phyloP scores from a whole-genome alignment of 37 sponge, comb jelly and placozoan species.

The Chondrilla cf. caribensis region DNA sequence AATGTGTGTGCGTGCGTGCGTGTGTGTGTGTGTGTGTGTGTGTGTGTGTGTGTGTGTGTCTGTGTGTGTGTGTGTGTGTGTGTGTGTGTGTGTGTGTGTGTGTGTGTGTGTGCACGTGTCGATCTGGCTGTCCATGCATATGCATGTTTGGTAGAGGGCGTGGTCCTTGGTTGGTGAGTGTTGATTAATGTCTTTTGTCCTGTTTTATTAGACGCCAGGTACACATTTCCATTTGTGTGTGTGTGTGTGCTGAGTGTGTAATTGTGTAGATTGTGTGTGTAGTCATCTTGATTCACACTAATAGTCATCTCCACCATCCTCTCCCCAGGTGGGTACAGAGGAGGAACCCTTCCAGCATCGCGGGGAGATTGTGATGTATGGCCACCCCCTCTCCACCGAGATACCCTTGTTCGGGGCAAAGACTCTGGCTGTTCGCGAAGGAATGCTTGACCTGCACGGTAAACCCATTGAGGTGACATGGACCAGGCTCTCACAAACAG shows the following conservation, averaged over 20 bases:
- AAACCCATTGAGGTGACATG: slow-evolving; percentile 80
- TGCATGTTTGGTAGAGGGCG: too few relatives aligned
- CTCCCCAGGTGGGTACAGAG: slow-evolving; percentile 77
- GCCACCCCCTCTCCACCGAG: slow-evolving; percentile 83
- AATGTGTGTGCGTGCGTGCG: not conserved
- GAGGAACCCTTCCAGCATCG: slow-evolving; percentile 72
- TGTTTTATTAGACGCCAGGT: too few relatives aligned
- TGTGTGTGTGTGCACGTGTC: slow-evolving; percentile 5
- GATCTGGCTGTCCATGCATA: too few relatives aligned
- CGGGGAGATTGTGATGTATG: slow-evolving; percentile 86
- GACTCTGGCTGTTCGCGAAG: slow-evolving; percentile 88
- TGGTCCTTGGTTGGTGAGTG: too few relatives aligned
- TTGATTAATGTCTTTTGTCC: too few relatives aligned
- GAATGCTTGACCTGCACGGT: slow-evolving; percentile 91
- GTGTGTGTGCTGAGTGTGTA: too few relatives aligned
- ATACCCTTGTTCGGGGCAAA: slow-evolving; percentile 96
- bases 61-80: not conserved
- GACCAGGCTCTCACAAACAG: slow-evolving; percentile 82
- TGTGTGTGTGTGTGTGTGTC: not conserved
- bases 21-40: too few relatives aligned
- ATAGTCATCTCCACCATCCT: not conserved
- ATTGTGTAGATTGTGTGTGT: too few relatives aligned
- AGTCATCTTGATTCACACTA: not conserved
- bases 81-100: not conserved
- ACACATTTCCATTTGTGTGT: too few relatives aligned